A percentile compares a stretch with the other conserved stretches of the same genome.
phyloP scores from a whole-genome alignment of 2,797 vertebrate genomes.

The Remorina albescens region DNA sequence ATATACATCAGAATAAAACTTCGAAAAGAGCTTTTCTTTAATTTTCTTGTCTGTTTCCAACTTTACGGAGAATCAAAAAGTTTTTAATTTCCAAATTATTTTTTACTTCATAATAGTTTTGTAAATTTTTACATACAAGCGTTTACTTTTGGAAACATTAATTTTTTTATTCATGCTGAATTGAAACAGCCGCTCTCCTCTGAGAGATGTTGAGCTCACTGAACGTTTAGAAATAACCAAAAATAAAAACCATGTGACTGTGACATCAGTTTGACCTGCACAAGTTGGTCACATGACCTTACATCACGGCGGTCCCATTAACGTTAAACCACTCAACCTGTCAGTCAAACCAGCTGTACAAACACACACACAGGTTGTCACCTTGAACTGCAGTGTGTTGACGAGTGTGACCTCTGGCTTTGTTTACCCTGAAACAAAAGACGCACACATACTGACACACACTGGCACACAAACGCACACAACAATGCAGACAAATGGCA shows the following conservation, averaged over 20 bases:
- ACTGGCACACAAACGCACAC: slow-evolving; percentile 22
- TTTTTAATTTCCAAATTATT: too few species aligned
- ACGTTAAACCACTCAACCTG: slow-evolving; percentile 18
- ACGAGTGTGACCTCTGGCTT: slow-evolving; percentile 58
- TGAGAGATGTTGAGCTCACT: too few species aligned
- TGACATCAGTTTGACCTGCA: slow-evolving; percentile 3
- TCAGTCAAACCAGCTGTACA: slow-evolving; percentile 47
- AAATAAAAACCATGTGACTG: neutral
- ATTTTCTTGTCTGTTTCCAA: too few species aligned
- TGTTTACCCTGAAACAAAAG: slow-evolving; percentile 65
- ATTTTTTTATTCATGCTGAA: too few species aligned
- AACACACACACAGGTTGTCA: slow-evolving; percentile 38
- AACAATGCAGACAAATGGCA: slow-evolving; percentile 63
- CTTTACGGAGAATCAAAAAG: too few species aligned
- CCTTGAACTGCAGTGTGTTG: slow-evolving; percentile 35
- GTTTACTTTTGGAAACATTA: too few species aligned
- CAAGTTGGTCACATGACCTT: slow-evolving; percentile 19
- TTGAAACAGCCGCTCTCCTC: too few species aligned
- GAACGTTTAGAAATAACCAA: too few species aligned
- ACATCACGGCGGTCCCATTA: neutral
- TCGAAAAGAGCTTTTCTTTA: too few species aligned
- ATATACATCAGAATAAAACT: too few species aligned
- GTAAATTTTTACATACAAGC: too few species aligned
- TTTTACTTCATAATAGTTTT: too few species aligned
- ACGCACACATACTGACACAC: slow-evolving; percentile 12